These are phyloP conservation scores for Phenganax subtilis DNA, from an alignment of 92 coral and sea anemone species.

Conservation along the genomic window DNA sequence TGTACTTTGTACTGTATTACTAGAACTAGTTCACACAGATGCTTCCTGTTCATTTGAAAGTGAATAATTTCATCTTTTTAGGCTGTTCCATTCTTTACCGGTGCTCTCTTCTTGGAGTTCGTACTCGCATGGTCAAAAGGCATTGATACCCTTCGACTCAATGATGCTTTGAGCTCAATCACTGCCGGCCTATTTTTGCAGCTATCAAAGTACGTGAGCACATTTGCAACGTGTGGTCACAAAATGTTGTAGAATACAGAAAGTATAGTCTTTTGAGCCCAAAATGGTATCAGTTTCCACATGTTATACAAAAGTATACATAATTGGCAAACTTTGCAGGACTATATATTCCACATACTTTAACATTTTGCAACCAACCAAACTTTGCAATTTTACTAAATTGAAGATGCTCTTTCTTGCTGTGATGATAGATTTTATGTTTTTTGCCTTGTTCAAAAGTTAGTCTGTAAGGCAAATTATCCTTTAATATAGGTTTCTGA, in stretches of 20 bases:
- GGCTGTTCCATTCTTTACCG: slow-evolving; percentile 78
- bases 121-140: slow-evolving; percentile 53
- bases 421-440: neutral
- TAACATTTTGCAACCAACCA: too few relatives aligned
- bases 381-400: neutral
- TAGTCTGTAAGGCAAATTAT: neutral
- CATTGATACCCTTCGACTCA: slow-evolving; percentile 59
- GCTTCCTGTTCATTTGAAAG: neutral
- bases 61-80: slow-evolving; percentile 13
- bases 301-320: too few relatives aligned
- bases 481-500: slow-evolving; percentile 44
- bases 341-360: too few relatives aligned
- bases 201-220: slow-evolving; percentile 58
- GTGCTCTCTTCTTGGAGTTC: slow-evolving; percentile 63
- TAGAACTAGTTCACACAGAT: neutral
- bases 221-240: neutral
- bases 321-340: too few relatives aligned
- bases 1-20: neutral
- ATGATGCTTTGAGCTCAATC: slow-evolving; percentile 71
- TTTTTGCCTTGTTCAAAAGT: neutral
- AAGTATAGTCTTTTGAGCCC: neutral
- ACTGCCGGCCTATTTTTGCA: slow-evolving; percentile 66
- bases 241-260: too few relatives aligned
- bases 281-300: too few relatives aligned
- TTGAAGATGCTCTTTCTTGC: neutral